Base-by-base conservation (phyloP, 2,888 invertebrate genomes). In the Dromius quadrimaculatus region DNA sequence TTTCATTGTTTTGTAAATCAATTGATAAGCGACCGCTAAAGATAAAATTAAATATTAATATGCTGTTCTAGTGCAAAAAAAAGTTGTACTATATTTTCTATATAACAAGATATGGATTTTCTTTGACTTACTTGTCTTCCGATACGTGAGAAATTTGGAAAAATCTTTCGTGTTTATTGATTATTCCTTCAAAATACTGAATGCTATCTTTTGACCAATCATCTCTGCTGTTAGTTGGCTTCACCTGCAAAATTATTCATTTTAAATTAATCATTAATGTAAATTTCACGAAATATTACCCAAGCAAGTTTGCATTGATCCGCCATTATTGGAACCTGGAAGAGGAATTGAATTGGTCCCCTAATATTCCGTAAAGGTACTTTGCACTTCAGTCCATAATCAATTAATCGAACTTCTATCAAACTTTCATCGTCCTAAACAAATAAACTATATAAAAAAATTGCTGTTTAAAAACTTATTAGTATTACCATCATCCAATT, bases 241-340 rank as follows among this genome's bases (percentile, higher is more conserved):
- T 59, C 2, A 45, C 54, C 68, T 68, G n/a, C 1, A 43, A 36
- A 64, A 32, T 19, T 13, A 47, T 6, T n/a, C 5, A 11, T 20
- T 34, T 13, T 47, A 15, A 34, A 34, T 9, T 17, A 28, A 17
- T 63, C 13, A 65, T 15, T 61, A 19, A 36, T n/a, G n/a, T n/a
- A n/a, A n/a, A n/a, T n/a, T n/a, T n/a, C n/a, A n/a, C n/a, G n/a
- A 20, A 62, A 22, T 38, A 22, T 50, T 47, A 70, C 70, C 70
- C 43, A 70, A 43, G 70, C 70, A 20, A 70, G 20, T 50, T 70
- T 17, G 38, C 70, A 70, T 62, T 13, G 45, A n/a, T 50, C 22
- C 8, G 70, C 47, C 70, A 70, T 62, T 15, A 62, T 11, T 23
- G 70, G 70, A 8, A 62, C 9, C 11, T 8, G 36, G 19, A 38